phyloP scores from a whole-genome alignment of 2,888 invertebrate genomes.

The Polymixis lichenea region DNA sequence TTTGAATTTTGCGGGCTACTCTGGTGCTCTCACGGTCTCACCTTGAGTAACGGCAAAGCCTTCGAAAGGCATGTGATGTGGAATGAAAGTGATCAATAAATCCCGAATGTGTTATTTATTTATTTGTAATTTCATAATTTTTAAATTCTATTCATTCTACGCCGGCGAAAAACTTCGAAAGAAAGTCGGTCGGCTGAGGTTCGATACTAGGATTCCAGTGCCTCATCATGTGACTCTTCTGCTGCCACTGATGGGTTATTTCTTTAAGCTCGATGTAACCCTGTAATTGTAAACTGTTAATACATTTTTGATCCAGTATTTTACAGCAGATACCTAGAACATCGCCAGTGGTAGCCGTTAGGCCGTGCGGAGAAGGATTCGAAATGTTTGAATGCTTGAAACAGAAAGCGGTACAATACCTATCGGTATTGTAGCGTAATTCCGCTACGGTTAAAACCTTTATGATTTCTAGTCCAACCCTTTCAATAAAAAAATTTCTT shows the following conservation, averaged over 20 bases:
- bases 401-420: neutral
- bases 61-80: slow-evolving; percentile 80
- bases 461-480: too few species aligned
- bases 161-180: slow-evolving; percentile 96
- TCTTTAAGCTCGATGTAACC: slow-evolving; percentile 98
- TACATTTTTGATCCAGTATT: too few species aligned
- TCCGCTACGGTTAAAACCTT: too few species aligned
- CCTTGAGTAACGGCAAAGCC: slow-evolving; percentile 57
- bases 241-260: slow-evolving; percentile 95
- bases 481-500: too few species aligned
- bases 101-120: slow-evolving; percentile 77
- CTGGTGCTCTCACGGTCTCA: too few species aligned
- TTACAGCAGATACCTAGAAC: neutral
- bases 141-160: slow-evolving; percentile 25
- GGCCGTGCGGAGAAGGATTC: neutral
- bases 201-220: slow-evolving; percentile 95
- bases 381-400: neutral
- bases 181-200: slow-evolving; percentile 95
- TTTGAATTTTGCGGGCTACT: too few species aligned
- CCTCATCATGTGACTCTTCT: slow-evolving; percentile 95
- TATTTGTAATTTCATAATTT: slow-evolving; percentile 16
- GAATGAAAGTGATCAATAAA: slow-evolving; percentile 84
- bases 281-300: slow-evolving; percentile 82
- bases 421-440: too few species aligned
- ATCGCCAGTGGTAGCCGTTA: neutral